These are phyloP conservation scores for Fukomys damarensis DNA, from an alignment of 2,113 vertebrate genomes.

Conservation along the genomic window DNA sequence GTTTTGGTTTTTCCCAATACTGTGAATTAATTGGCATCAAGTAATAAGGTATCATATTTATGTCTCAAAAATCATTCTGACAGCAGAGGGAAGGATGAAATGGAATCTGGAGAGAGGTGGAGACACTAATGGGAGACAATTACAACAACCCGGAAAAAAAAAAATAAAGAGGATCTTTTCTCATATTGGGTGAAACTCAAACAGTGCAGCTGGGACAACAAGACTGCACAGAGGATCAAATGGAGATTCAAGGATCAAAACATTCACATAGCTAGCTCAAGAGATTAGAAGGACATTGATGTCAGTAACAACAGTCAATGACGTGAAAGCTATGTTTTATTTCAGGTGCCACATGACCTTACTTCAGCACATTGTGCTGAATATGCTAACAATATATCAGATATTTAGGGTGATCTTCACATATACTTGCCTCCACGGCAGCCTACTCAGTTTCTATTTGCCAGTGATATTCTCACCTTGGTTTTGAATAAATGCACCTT, in stretches of 20 bases:
- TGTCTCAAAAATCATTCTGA: not conserved
- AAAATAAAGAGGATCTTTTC: not conserved
- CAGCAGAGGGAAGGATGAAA: not conserved
- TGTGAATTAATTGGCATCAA: not conserved
- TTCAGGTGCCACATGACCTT: not conserved
- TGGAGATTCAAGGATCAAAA: not conserved
- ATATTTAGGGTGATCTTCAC: not conserved
- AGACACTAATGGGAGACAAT: not conserved
- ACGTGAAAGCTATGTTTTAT: not conserved
- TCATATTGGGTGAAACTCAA: not conserved
- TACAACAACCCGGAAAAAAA: not conserved
- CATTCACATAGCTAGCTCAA: not conserved
- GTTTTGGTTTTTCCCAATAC: not conserved
- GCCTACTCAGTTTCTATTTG: not conserved
- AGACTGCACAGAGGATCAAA: not conserved
- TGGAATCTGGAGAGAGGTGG: not conserved
- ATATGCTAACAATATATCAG: not conserved
- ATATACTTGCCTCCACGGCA: not conserved
- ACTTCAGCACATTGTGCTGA: not conserved
- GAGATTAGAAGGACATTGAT: not conserved
- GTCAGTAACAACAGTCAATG: not conserved
- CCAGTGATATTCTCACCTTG: not conserved
- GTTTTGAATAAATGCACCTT: not conserved
- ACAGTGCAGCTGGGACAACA: not conserved
- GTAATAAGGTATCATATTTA: not conserved